Base-by-base conservation (phyloP, 2,888 invertebrate genomes). In the Bugulina stolonifera region DNA sequence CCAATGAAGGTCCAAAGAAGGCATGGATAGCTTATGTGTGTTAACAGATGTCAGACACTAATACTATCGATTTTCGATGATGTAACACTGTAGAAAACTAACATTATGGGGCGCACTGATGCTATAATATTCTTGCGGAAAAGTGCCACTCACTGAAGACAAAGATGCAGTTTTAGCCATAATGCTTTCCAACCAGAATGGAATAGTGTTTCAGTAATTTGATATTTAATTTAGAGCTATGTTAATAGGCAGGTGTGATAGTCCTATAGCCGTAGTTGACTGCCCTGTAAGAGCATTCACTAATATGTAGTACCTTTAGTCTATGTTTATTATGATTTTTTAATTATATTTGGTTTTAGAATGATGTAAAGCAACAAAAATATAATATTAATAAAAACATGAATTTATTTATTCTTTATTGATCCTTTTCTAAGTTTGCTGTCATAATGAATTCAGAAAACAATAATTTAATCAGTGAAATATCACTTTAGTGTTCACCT, bases 381-480 rank as follows among this genome's bases (percentile, higher is more conserved):
- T n/a, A n/a, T 43, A 43, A 43, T 43, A 43, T 43, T 43, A 43
- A 10, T 43, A 5, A 5, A 10, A 43, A 43, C 18, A 18, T 43
- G 18, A 43, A 43, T 18, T 43, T 43, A 43, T 43, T 43, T 43
- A 43, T 43, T 43, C 5, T 43, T 43, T 43, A 43, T 18, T 43
- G 5, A 10, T 43, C 18, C 43, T 43, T 43, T 43, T 18, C 5
- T 43, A 43, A 43, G 10, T 43, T 43, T 43, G 10, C 43, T 43
- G 43, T 18, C 18, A 43, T 43, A 43, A 5, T 10, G 18, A 18
- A 32, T 34, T 64, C 5, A 29, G 5, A 64, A 64, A 64, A 64
- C 64, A 64, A 25, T 5, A 64, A 64, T 29, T 64, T 64, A 64
- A 64, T 64, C 64, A 34, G 10, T 64, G 32, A 64, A 64, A 34